Evolutionary conservation across 2,888 invertebrate species (phyloP).

Genomic region (Rosalia funebris): DNA sequence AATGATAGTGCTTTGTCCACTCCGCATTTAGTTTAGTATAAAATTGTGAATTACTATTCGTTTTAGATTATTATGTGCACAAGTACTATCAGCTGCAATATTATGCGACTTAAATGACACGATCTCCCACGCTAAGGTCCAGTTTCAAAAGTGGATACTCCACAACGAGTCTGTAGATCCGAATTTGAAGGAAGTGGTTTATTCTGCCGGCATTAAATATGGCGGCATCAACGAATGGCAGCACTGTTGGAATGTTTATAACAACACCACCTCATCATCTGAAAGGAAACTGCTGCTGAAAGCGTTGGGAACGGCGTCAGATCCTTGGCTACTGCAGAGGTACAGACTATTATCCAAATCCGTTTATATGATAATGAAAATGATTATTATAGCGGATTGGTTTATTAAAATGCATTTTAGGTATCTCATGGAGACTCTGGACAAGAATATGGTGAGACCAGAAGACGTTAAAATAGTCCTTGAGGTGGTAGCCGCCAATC

Average conservation of each 20-base stretch:
- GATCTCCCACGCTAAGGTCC: conserved; percentile 73
- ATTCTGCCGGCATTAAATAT: conserved; percentile 74
- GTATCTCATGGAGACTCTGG: conserved; percentile 78
- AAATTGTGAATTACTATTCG: too few species aligned
- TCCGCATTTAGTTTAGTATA: too few species aligned
- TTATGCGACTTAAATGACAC: conserved; percentile 76
- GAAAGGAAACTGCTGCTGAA: conserved; percentile 77
- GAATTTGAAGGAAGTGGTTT: conserved; percentile 79
- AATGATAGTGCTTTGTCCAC: too few species aligned
- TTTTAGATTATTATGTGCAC: conserved; percentile 76
- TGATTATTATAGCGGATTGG: too few species aligned
- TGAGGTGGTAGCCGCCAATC: conserved; percentile 77
- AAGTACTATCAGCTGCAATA: conserved; percentile 78
- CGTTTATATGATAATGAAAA: too few species aligned
- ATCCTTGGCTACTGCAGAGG: conserved; percentile 85
- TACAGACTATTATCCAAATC: too few species aligned
- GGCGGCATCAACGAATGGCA: conserved; percentile 80
- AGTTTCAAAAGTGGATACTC: conserved; percentile 79
- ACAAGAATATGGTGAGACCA: conserved; percentile 75
- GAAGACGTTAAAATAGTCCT: conserved; percentile 79
- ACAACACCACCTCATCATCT: conserved; percentile 73
- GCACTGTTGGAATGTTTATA: conserved; percentile 78
- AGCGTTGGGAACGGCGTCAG: conserved; percentile 76
- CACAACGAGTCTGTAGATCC: conserved; percentile 74
- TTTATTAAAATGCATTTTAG: too few species aligned